A percentile compares a stretch with the other conserved stretches of the same genome.
phyloP scores from a whole-genome alignment of 1,140 invertebrate genomes.

The Orussus abietinus region DNA sequence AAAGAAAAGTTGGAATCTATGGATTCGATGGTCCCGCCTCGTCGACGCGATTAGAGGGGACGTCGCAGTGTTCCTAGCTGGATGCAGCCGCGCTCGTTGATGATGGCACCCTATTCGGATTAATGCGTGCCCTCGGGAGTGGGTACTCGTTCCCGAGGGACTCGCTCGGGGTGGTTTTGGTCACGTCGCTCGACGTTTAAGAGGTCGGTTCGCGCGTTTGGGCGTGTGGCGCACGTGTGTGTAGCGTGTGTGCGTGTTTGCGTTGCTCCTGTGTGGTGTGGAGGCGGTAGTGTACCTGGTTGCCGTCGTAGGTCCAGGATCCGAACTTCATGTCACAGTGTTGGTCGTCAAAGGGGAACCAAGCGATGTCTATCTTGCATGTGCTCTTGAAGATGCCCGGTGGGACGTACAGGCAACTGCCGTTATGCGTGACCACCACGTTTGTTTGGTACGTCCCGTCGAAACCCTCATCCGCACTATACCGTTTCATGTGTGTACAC shows the following conservation, averaged over 20 bases:
- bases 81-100: no score
- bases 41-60: no score
- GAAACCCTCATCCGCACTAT: constrained; percentile 96
- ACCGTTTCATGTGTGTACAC: constrained; percentile 42
- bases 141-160: no score
- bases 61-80: no score
- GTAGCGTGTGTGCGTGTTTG: constrained; percentile 6
- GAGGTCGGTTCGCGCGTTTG: no score
- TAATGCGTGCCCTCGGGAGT: no score
- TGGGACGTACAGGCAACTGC: constrained; percentile 93
- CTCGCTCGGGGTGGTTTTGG: no score
- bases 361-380: constrained; percentile 98
- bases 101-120: no score
- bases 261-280: constrained; percentile 38
- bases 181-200: no score
- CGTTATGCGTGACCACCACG: constrained; percentile 93
- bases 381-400: constrained; percentile 98
- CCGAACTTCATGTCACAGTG: constrained; percentile 94
- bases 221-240: no score
- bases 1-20: no score
- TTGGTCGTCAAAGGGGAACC: constrained; percentile 99
- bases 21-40: no score
- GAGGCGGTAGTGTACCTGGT: constrained; percentile 67
- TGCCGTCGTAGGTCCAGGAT: constrained; percentile 92
- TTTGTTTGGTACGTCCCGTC: constrained; percentile 97